Evolutionary conservation across 1,140 invertebrate species (phyloP), one percentile per base, ranked within the genome.

Genomic region (Rhagoletis pomonella): DNA sequence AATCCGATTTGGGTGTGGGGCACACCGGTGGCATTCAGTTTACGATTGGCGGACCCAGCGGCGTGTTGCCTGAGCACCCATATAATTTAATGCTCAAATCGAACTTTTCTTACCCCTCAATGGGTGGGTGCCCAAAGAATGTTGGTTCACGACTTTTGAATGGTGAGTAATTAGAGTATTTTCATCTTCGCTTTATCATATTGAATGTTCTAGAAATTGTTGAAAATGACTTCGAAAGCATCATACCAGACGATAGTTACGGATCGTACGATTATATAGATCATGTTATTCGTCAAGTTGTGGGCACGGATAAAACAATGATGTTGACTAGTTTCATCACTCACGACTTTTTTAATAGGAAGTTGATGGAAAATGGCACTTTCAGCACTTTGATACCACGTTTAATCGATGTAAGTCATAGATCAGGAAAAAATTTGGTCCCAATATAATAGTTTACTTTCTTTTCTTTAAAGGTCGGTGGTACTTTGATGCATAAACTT

Each of bases 1-100:
- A 92, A 88, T 91, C 91, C 0, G 90, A 91, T 67, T 89, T 92
- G 17, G 91, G 91, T 44, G 91, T 92, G 50, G 91, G 91, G 5
- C 89, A 92, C 42, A 92, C 91, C 2, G 92, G 92, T n/a, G 92
- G 92, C 42, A 91, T 93, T 59, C 92, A 93, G 89, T 93, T 93
- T 64, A 93, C 92, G 0, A 93, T 93, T 14, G 92, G 92, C 0
- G 92, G 92, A 17, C 91, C 92, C 7, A 93, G 92, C 59, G 90
- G 90, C 1, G 91, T 93, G 5, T 44, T 93, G 42, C 92, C 92
- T 1, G 90, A 91, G 58, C 92, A 93, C 89, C 92, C 92, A 0
- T 92, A 93, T 69, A 90, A 91, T 87, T 89, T 93, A 1, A 91
- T 93, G 90, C 65, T 91, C 60, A 90, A 92, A n/a, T 88, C 90